These are phyloP conservation scores for Dilophus febrilis DNA, from an alignment of 2,888 invertebrate species.

Conservation along the genomic window DNA sequence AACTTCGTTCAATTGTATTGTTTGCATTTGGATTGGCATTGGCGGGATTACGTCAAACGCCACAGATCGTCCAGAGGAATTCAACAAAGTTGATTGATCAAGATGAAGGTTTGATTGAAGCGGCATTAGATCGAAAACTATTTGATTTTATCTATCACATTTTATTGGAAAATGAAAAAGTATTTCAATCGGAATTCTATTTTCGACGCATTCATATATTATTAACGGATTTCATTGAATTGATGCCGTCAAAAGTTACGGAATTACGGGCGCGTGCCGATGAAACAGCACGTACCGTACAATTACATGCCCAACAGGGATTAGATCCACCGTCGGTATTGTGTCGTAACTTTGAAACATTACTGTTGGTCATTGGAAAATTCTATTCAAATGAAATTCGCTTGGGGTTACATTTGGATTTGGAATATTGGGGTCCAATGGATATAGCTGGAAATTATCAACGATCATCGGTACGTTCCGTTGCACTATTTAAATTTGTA, in stretches of 20 bases:
- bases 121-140: constrained; percentile 59
- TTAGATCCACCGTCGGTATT: constrained; percentile 54
- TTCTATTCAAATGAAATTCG: constrained; percentile 66
- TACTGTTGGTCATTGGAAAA: constrained; percentile 60
- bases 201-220: constrained; percentile 66
- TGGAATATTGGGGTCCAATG: constrained; percentile 59
- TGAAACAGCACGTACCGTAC: constrained; percentile 66
- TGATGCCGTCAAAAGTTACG: constrained; percentile 80
- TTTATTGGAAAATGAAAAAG: constrained; percentile 47
- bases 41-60: constrained; percentile 40
- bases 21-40: constrained; percentile 55
- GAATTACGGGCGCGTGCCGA: constrained; percentile 71
- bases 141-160: constrained; percentile 64
- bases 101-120: constrained; percentile 64
- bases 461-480: constrained; percentile 42
- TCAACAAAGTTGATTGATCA: constrained; percentile 40
- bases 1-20: constrained; percentile 41
- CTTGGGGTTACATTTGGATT: constrained; percentile 44
- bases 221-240: constrained; percentile 79
- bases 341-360: constrained; percentile 64
- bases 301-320: constrained; percentile 58
- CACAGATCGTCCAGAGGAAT: constrained; percentile 35
- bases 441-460: constrained; percentile 17
- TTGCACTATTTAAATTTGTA: constrained; percentile 79
- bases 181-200: constrained; percentile 63